Percentiles rank a stretch among this genome's conserved stretches.
These are phyloP conservation scores for Hylomyscus alleni DNA, from an alignment of 2,797 vertebrate genomes.

Conservation along the genomic window DNA sequence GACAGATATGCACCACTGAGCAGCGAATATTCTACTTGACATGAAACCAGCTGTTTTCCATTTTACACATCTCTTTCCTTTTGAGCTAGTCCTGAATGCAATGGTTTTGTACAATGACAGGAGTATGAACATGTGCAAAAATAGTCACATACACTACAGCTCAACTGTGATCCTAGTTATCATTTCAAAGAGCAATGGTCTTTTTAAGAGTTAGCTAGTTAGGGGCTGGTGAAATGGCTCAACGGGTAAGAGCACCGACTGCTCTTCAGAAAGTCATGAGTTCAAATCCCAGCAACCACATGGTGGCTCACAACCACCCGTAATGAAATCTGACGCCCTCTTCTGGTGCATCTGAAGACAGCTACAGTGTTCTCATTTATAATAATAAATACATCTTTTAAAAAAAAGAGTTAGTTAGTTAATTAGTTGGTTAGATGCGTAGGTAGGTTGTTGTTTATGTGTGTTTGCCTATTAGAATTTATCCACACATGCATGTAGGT, in stretches of 20 bases:
- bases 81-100: background rate
- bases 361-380: no score
- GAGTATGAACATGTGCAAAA: background rate
- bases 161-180: background rate
- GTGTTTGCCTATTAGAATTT: background rate
- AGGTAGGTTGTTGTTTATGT: background rate
- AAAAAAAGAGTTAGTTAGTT: no score
- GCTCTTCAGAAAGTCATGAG: no score
- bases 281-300: no score
- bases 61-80: background rate
- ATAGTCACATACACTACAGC: background rate
- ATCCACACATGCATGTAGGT: background rate
- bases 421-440: background rate
- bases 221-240: no score
- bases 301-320: no score
- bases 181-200: constrained; percentile 12
- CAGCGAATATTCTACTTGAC: background rate
- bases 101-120: background rate
- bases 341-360: no score
- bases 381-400: no score
- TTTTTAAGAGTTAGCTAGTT: background rate
- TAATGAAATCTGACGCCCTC: no score
- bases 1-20: background rate
- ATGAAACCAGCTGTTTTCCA: background rate
- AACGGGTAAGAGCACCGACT: no score